These are phyloP conservation scores for Caenorhabditis sp. DNA, from an alignment of 2,888 invertebrate genomes.

Conservation along the genomic window DNA sequence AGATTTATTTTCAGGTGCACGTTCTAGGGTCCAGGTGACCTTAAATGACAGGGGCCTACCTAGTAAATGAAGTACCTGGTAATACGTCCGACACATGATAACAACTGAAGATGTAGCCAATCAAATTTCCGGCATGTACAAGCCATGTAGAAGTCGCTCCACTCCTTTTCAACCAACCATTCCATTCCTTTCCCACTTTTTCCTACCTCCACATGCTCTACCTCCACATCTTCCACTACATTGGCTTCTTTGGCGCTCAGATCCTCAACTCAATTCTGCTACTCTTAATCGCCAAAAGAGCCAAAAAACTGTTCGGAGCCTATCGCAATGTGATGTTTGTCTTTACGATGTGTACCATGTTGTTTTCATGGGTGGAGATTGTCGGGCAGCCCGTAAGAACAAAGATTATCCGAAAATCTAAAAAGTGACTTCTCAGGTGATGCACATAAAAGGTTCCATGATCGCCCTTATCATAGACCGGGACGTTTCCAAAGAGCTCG, in stretches of 20 bases:
- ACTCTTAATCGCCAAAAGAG: slow-evolving; percentile 11
- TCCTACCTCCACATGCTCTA: too few relatives aligned
- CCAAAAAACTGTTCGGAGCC: slow-evolving; percentile 25
- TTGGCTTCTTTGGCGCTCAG: slow-evolving; percentile 41
- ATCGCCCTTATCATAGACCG: background rate
- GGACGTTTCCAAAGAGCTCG: background rate
- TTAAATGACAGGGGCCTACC: too few relatives aligned
- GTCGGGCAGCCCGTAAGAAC: slow-evolving; percentile 35
- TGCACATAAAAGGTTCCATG: slow-evolving; percentile 6
- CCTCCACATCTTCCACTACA: slow-evolving; percentile 36
- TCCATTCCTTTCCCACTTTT: too few relatives aligned
- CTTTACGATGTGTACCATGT: slow-evolving; percentile 40
- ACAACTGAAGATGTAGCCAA: too few relatives aligned
- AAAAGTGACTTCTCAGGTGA: background rate
- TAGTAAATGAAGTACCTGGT: too few relatives aligned
- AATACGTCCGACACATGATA: too few relatives aligned
- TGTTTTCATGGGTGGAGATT: slow-evolving; percentile 41
- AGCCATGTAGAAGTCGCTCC: too few relatives aligned
- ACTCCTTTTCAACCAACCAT: too few relatives aligned
- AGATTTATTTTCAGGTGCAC: too few relatives aligned
- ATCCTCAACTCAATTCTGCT: slow-evolving; percentile 11
- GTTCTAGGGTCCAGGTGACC: too few relatives aligned
- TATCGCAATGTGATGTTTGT: slow-evolving; percentile 44
- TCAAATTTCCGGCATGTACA: too few relatives aligned
- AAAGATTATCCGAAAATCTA: background rate